Evolutionary conservation across 2,113 vertebrate genomes (phyloP).

Genomic region (Herpetotheres cachinnans): DNA sequence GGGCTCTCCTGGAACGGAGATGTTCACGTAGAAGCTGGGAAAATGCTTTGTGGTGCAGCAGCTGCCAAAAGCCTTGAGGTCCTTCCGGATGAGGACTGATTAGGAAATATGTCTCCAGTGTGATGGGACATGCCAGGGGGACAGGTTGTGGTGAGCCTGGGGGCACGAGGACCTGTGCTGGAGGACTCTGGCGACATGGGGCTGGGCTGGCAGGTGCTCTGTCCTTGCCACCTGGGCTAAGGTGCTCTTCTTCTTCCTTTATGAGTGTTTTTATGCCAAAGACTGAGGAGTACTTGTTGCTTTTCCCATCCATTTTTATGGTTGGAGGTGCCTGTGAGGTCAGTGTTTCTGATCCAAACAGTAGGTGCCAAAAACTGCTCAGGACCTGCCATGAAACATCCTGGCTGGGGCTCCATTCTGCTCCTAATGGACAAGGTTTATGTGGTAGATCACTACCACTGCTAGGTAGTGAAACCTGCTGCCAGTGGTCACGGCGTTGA

Average conservation of each 20-base stretch:
- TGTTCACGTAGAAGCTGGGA: fast-evolving
- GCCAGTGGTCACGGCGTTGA: fast-evolving
- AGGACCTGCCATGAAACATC: neutral
- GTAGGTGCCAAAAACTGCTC: neutral
- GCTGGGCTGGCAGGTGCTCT: neutral
- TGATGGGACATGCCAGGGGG: fast-evolving
- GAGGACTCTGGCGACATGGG: neutral
- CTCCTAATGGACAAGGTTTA: neutral
- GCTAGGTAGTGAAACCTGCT: neutral
- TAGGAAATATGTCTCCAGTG: fast-evolving
- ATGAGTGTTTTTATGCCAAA: neutral
- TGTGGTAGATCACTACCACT: neutral
- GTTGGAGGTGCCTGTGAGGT: neutral
- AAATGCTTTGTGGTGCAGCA: neutral
- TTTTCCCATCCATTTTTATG: neutral
- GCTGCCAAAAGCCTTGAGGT: neutral
- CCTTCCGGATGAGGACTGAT: neutral
- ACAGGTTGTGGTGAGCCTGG: neutral
- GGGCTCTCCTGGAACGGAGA: neutral
- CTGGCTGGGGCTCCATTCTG: neutral
- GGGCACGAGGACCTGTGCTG: neutral
- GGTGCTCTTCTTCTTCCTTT: neutral
- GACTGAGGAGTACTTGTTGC: neutral
- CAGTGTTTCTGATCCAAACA: neutral
- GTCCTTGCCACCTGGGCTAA: neutral